Evolutionary conservation across 2,113 vertebrate genomes (phyloP).

Genomic region (Poicephalus meyeri): DNA sequence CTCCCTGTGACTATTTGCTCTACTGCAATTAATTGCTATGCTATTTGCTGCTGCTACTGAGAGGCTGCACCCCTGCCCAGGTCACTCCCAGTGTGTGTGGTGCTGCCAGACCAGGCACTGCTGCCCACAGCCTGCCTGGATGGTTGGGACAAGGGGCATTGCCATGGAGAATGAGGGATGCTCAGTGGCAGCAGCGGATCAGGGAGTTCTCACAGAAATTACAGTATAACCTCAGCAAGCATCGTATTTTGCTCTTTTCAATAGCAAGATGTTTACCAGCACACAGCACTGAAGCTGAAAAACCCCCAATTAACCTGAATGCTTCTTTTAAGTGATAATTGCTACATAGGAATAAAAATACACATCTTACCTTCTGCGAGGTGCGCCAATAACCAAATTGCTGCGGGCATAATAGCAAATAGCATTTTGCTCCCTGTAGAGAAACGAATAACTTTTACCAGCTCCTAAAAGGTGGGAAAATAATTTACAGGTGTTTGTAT

Average conservation of each 20-base stretch:
- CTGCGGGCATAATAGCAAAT: not conserved
- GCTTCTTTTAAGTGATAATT: not conserved
- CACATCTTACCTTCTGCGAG: not conserved
- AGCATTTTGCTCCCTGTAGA: not conserved
- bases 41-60: not conserved
- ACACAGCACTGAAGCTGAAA: fast-evolving
- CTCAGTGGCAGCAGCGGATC: not conserved
- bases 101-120: not conserved
- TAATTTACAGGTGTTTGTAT: fast-evolving
- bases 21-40: not conserved
- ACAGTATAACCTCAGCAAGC: not conserved
- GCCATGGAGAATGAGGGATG: fast-evolving
- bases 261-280: not conserved
- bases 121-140: not conserved
- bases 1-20: not conserved
- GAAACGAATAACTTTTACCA: not conserved
- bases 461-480: not conserved
- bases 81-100: not conserved
- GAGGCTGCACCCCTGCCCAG: not conserved
- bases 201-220: not conserved
- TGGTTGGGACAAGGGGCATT: not conserved
- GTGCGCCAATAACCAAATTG: not conserved
- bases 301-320: not conserved
- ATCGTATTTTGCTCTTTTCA: not conserved
- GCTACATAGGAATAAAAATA: fast-evolving